Conservation (phyloP, 92 coral and sea anemone species). For the Umimayanthus chanpuru region DNA sequence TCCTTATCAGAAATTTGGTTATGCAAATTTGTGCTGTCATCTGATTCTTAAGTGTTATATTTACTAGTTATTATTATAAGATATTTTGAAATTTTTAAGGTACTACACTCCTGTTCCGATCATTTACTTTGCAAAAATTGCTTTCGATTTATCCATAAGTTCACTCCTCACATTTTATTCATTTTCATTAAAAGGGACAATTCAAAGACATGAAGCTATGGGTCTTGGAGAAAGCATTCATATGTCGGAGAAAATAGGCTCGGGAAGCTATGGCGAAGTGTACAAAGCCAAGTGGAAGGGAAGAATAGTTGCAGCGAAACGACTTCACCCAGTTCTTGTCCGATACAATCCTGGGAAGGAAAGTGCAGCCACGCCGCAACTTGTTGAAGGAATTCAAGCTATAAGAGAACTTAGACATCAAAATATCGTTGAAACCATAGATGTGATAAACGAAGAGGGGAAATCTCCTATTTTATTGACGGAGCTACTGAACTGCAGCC, state of each 20-base stretch:
- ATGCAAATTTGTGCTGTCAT: too few relatives aligned
- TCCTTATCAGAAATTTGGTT: too few relatives aligned
- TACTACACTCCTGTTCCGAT: too few relatives aligned
- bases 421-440: constrained; percentile 48
- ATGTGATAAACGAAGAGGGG: constrained; percentile 24
- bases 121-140: too few relatives aligned
- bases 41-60: too few relatives aligned
- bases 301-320: constrained; percentile 61
- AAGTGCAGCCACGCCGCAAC: constrained; percentile 31
- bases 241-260: constrained; percentile 33
- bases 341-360: constrained; percentile 6
- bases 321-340: constrained; percentile 51
- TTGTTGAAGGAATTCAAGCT: constrained; percentile 49
- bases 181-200: too few relatives aligned
- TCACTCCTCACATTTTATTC: too few relatives aligned
- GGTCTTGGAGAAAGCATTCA: constrained; percentile 30
- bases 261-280: constrained; percentile 60
- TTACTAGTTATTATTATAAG: too few relatives aligned
- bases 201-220: background rate
- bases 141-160: too few relatives aligned
- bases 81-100: too few relatives aligned
- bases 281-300: constrained; percentile 67
- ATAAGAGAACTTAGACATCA: constrained; percentile 51
- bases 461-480: constrained; percentile 60
- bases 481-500: constrained; percentile 60